A percentile compares a stretch with the other conserved stretches of the same genome.
Conservation (phyloP, 2,888 invertebrate species). For the Himalopsyche anomala region DNA sequence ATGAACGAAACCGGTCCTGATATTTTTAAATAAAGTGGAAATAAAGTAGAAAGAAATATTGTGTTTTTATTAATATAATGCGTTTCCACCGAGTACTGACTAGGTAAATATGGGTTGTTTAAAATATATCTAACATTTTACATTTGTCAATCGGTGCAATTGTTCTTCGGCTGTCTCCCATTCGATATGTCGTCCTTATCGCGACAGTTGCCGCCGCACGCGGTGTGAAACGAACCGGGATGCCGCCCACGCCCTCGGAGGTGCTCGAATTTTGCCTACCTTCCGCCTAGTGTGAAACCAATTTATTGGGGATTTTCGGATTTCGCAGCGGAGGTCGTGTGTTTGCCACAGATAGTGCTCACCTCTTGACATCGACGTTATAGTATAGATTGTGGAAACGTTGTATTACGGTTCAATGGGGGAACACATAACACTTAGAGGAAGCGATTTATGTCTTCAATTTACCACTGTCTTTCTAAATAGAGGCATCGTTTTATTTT, state of each 20-base stretch:
- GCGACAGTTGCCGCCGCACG: constrained; percentile 20
- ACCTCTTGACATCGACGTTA: not conserved
- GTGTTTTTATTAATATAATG: too few relatives aligned
- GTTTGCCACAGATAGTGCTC: constrained; percentile 38
- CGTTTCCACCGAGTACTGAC: too few relatives aligned
- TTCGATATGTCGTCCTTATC: constrained; percentile 39
- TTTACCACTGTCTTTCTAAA: not conserved
- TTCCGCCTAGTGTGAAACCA: constrained; percentile 47
- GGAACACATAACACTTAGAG: not conserved
- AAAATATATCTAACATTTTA: too few relatives aligned
- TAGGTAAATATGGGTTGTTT: too few relatives aligned
- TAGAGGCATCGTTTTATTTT: not conserved
- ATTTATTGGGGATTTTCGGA: constrained; percentile 58
- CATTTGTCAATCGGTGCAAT: too few relatives aligned
- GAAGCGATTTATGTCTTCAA: not conserved
- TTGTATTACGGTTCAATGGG: not conserved
- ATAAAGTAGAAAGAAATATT: too few relatives aligned
- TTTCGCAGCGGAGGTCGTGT: constrained; percentile 24
- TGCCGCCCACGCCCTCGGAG: not conserved
- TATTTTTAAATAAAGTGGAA: too few relatives aligned
- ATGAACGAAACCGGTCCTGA: too few relatives aligned
- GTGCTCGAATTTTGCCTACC: constrained; percentile 20
- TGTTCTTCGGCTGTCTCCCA: not conserved
- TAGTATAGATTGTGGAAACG: not conserved
- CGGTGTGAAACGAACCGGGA: constrained; percentile 2